A percentile compares a stretch with the other conserved stretches of the same genome.
Conservation (phyloP, 1,140 invertebrate genomes). For the Lepidurus apus region DNA sequence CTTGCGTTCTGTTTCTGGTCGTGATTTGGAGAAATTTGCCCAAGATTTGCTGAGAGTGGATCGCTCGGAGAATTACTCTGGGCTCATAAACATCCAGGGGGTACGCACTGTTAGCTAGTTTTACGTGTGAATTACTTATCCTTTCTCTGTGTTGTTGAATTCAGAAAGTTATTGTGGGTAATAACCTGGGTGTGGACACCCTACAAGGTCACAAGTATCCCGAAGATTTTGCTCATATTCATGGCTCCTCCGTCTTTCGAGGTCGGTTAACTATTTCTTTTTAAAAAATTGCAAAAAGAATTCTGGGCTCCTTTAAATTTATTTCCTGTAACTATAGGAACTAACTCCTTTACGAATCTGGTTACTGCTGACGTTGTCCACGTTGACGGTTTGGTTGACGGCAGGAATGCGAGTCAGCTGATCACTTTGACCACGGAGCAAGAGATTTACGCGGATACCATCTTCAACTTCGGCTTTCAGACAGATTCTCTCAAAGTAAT, state of each 20-base stretch:
- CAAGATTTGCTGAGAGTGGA: neutral
- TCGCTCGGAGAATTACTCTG: neutral
- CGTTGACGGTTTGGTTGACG: neutral
- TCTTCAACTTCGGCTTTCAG: neutral
- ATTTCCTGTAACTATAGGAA: neutral
- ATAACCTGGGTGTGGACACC: neutral
- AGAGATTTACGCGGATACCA: neutral
- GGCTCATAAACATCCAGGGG: neutral
- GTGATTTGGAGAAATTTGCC: neutral
- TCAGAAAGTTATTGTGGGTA: neutral
- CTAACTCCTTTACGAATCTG: neutral
- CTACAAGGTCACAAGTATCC: conserved; percentile 8
- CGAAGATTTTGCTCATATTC: neutral
- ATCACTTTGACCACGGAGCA: neutral
- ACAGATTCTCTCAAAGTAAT: neutral
- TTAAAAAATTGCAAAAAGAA: neutral
- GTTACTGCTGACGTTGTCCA: neutral
- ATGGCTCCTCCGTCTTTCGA: neutral
- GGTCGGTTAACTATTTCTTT: neutral
- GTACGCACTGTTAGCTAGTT: neutral
- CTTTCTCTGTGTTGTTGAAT: too few species aligned
- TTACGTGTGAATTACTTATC: neutral
- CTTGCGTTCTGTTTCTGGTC: neutral
- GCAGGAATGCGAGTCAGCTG: neutral
- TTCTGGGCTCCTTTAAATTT: neutral